Evolutionary conservation across 2,113 vertebrate species (phyloP).

Genomic region (Anguilla rostrata): DNA sequence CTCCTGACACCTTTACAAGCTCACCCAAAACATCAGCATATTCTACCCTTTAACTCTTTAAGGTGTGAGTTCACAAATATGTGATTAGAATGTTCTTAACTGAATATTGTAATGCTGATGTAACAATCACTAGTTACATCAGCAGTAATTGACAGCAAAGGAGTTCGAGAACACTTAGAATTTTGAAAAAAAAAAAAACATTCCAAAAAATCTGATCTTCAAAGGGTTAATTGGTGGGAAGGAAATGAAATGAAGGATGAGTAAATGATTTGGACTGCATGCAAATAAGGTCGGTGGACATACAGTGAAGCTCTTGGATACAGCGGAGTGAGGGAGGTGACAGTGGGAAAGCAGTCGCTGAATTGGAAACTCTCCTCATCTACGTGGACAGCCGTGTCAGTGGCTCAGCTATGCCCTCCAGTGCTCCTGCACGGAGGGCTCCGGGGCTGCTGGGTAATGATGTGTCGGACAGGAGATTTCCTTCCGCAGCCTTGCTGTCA

Average conservation of each 20-base stretch:
- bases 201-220: no score
- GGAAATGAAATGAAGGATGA: neutral
- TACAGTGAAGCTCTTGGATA: neutral
- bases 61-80: no score
- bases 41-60: neutral
- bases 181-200: no score
- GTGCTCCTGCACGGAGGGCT: conserved; percentile 10
- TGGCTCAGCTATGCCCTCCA: neutral
- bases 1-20: neutral
- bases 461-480: conserved; percentile 21
- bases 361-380: neutral
- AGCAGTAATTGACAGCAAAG: no score
- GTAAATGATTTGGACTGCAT: neutral
- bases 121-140: no score
- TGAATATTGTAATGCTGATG: no score
- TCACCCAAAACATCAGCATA: neutral
- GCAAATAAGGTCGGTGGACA: neutral
- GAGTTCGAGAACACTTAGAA: no score
- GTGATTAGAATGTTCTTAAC: no score
- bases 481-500: conserved; percentile 12
- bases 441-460: conserved; percentile 20
- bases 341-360: neutral
- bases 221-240: neutral
- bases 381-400: neutral
- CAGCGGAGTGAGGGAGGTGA: neutral